These are phyloP conservation scores for Amblyopsis hoosieri DNA, from an alignment of 2,797 vertebrate species.

Conservation along the genomic window DNA sequence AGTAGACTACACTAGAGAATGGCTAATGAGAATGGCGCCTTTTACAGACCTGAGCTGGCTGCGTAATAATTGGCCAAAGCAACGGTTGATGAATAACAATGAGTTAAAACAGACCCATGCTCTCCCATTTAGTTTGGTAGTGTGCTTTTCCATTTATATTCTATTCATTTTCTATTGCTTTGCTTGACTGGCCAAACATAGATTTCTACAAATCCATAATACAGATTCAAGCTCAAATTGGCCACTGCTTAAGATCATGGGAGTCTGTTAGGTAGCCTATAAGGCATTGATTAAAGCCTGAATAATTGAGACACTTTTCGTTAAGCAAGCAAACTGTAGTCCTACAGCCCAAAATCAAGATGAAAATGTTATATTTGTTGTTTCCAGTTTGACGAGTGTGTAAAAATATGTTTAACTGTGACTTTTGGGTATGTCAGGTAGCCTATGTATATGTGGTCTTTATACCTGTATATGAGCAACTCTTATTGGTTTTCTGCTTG, in stretches of 20 bases:
- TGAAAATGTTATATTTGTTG: too few species aligned
- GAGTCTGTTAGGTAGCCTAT: slow-evolving; percentile 62
- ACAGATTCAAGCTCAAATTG: slow-evolving; percentile 64
- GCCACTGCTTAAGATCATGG: slow-evolving; percentile 57
- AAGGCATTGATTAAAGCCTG: slow-evolving; percentile 68
- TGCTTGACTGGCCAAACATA: slow-evolving; percentile 65
- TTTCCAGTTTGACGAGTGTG: slow-evolving; percentile 36
- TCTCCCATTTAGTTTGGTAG: slow-evolving; percentile 59
- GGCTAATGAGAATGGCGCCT: slow-evolving; percentile 71
- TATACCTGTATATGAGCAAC: neutral
- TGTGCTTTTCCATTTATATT: slow-evolving; percentile 64
- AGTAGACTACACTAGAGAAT: slow-evolving; percentile 50
- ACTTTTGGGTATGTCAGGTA: too few species aligned
- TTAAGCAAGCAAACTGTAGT: slow-evolving; percentile 52
- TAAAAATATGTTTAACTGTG: slow-evolving; percentile 47
- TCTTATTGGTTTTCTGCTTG: neutral
- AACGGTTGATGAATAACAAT: slow-evolving; percentile 37
- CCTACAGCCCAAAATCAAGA: slow-evolving; percentile 63
- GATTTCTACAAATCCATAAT: slow-evolving; percentile 81
- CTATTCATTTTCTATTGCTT: slow-evolving; percentile 30
- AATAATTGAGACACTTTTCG: slow-evolving; percentile 79
- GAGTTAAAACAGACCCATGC: slow-evolving; percentile 48
- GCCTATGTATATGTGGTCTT: too few species aligned
- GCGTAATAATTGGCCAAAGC: slow-evolving; percentile 63
- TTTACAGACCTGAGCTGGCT: slow-evolving; percentile 50